These are phyloP conservation scores for Harpegnathos saltator DNA, from an alignment of 1,140 invertebrate species.

Conservation along the genomic window DNA sequence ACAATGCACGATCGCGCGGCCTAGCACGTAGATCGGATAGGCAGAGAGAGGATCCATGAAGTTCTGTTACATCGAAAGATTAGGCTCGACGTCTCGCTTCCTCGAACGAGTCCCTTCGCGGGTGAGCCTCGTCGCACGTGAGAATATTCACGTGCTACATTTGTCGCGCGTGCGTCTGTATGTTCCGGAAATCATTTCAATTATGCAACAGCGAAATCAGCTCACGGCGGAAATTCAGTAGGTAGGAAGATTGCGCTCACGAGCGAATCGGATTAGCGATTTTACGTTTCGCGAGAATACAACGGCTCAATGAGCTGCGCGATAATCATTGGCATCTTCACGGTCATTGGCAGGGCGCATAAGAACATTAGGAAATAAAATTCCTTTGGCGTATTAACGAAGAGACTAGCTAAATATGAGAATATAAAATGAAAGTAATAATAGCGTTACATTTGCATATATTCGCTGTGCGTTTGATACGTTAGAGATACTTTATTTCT, in stretches of 20 bases:
- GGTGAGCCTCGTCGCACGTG: constrained; percentile 20
- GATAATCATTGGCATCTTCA: no score
- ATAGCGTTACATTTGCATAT: no score
- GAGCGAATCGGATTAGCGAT: not conserved
- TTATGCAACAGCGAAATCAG: constrained; percentile 9
- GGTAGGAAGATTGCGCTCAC: not conserved
- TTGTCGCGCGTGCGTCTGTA: not conserved
- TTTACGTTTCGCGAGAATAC: constrained; percentile 16
- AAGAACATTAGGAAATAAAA: no score
- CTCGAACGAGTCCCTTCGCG: constrained; percentile 22
- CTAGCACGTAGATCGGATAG: constrained; percentile 57
- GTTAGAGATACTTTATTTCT: no score
- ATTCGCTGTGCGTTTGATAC: no score
- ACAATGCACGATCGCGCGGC: constrained; percentile 48
- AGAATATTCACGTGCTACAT: constrained; percentile 50
- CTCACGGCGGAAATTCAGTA: constrained; percentile 27
- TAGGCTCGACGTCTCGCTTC: constrained; percentile 47
- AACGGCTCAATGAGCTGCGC: no score
- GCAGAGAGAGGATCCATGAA: constrained; percentile 50
- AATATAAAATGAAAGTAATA: no score
- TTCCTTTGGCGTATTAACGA: no score
- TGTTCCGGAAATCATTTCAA: constrained; percentile 36
- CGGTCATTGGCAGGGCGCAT: no score
- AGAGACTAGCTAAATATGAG: no score
- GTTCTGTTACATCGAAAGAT: constrained; percentile 56